Evolutionary conservation across 2,797 vertebrate genomes (phyloP), one percentile per base, ranked within the genome.

Genomic region (Sebastes hubbsi): DNA sequence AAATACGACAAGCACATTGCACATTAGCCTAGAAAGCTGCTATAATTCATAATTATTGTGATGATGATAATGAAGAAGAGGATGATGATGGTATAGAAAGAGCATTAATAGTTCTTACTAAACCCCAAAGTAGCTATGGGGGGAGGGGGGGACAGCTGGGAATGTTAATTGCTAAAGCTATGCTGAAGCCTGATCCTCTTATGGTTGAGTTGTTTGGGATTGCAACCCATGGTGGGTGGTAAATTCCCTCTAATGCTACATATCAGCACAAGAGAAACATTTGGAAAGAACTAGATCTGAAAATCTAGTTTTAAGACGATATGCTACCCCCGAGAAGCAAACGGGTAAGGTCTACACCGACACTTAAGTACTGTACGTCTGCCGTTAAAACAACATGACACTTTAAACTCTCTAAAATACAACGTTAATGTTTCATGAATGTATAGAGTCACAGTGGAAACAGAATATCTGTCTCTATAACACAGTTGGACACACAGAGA

Each of bases 141-240:
- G 61, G 14, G 61, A 58, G 12, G 58, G 30, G 61, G 30, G 18
- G 1, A 75, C 75, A 85, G 69, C 72, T 83, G 85, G 55, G 22
- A 56, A 63, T 74, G 66, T 38, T 86, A 79, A 86, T 69, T 78
- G 72, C 68, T 74, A 5, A 58, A 61, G 56, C 65, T 38, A 24
- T 69, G 81, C 42, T 82, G 5, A 63, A 25, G 36, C 71, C 72
- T 63, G 81, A 66, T 78, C 38, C 72, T 77, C 68, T 81, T 80
- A 84, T 29, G 63, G 72, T 64, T 71, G 36, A 65, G 49, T 52
- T 88, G 79, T 86, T 87, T 86, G 71, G 78, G 76, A 87, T 62
- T 87, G 77, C 69, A 83, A 52, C 56, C 32, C 73, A n/a, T 52
- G 25, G 75, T 78, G 66, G 86, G 83, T 60, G 81, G 78, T 80